Evolutionary conservation across 92 coral and sea anemone genomes (phyloP).

Genomic region (Parazoanthus swiftii): DNA sequence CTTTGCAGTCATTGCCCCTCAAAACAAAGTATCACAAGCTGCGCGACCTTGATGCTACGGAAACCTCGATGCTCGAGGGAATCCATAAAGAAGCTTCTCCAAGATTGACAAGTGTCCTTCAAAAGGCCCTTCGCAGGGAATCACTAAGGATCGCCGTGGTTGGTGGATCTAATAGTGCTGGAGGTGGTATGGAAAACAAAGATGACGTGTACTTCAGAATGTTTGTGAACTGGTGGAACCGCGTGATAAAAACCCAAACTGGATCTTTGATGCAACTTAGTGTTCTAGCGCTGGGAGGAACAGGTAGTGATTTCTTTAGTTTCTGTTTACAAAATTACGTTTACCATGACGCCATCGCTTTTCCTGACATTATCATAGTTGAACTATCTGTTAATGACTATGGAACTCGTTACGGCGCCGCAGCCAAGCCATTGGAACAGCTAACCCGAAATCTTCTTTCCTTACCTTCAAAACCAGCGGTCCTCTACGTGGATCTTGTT

Average conservation of each 20-base stretch:
- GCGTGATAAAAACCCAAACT: slow-evolving; percentile 41
- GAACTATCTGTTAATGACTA: slow-evolving; percentile 69
- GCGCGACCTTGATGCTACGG: not conserved
- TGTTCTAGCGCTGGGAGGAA: slow-evolving; percentile 41
- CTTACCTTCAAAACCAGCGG: slow-evolving; percentile 52
- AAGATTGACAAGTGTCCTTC: slow-evolving; percentile 25
- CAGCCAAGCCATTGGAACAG: slow-evolving; percentile 65
- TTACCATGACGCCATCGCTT: not conserved
- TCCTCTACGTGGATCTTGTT: slow-evolving; percentile 53
- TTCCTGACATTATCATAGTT: slow-evolving; percentile 52
- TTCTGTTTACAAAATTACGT: slow-evolving; percentile 47
- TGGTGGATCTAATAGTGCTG: slow-evolving; percentile 82
- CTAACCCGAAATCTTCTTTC: slow-evolving; percentile 54
- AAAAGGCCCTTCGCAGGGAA: slow-evolving; percentile 44
- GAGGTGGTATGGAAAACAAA: slow-evolving; percentile 59
- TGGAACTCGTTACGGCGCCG: slow-evolving; percentile 54
- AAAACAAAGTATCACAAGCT: not conserved
- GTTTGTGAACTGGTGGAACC: slow-evolving; percentile 68
- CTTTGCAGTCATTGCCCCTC: not conserved
- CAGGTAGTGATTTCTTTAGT: slow-evolving; percentile 52
- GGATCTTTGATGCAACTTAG: slow-evolving; percentile 24
- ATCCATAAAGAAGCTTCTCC: slow-evolving; percentile 9
- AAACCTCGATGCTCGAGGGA: not conserved
- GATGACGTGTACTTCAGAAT: slow-evolving; percentile 40
- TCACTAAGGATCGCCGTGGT: slow-evolving; percentile 55